Evolutionary conservation across 64 coral and sea anemone genomes (phyloP).

Genomic region (Porites australiensis): DNA sequence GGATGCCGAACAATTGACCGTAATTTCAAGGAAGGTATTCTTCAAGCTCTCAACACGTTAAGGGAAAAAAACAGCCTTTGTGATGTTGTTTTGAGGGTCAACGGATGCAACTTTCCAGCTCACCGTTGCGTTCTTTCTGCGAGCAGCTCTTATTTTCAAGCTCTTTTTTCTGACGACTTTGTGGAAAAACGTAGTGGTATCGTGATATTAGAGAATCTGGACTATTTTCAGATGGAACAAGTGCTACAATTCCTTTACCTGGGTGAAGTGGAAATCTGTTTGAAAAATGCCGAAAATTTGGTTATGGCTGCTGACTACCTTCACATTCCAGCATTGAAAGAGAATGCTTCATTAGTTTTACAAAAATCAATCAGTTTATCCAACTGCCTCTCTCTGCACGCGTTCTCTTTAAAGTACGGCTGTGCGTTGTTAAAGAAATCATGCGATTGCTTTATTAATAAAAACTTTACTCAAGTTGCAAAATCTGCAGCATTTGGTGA

Average conservation of each 20-base stretch:
- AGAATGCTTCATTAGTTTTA: slow-evolving; percentile 3
- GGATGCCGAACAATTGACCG: neutral
- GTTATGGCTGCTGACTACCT: slow-evolving; percentile 67
- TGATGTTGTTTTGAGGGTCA: slow-evolving; percentile 50
- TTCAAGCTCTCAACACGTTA: slow-evolving; percentile 24
- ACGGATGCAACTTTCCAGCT: slow-evolving; percentile 18
- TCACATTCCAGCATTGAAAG: slow-evolving; percentile 68
- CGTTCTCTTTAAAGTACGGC: slow-evolving; percentile 40
- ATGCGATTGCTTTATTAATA: slow-evolving; percentile 10
- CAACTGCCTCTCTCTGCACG: slow-evolving; percentile 44
- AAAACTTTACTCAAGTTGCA: slow-evolving; percentile 32
- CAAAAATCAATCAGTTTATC: neutral
- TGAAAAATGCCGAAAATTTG: slow-evolving; percentile 36
- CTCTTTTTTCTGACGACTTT: slow-evolving; percentile 49
- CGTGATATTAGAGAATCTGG: slow-evolving; percentile 36
- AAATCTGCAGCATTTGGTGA: slow-evolving; percentile 25
- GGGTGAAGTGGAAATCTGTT: slow-evolving; percentile 30
- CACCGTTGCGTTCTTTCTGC: slow-evolving; percentile 38
- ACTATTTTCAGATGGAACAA: neutral
- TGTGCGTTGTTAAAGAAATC: slow-evolving; percentile 33
- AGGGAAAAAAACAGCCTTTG: slow-evolving; percentile 56
- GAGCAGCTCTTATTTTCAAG: slow-evolving; percentile 55
- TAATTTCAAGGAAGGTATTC: slow-evolving; percentile 18
- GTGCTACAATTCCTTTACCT: slow-evolving; percentile 64
- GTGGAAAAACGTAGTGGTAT: slow-evolving; percentile 9